Conservation (phyloP, 2,888 invertebrate species). For the Morpho helenor region DNA sequence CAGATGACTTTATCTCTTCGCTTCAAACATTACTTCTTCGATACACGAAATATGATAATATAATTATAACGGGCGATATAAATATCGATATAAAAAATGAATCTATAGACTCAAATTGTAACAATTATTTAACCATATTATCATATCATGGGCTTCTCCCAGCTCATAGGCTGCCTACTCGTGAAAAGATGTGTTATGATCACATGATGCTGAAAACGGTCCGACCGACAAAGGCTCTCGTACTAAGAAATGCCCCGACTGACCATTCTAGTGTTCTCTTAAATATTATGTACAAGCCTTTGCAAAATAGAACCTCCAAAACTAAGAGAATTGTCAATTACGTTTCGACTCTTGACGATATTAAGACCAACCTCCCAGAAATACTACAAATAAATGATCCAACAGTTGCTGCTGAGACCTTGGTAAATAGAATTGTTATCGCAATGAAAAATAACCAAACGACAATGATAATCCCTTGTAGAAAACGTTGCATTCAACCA, state of each 20-base stretch:
- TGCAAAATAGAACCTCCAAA: background rate
- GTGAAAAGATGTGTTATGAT: conserved; percentile 22
- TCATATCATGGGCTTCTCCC: conserved; percentile 23
- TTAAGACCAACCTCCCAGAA: background rate
- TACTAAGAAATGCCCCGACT: conserved; percentile 18
- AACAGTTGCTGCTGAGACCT: background rate
- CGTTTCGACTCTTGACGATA: background rate
- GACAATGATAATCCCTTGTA: background rate
- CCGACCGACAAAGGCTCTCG: conserved; percentile 7
- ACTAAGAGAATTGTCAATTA: background rate
- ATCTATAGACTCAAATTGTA: conserved; percentile 12
- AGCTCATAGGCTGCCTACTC: conserved; percentile 22
- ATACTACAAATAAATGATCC: conserved; percentile 1
- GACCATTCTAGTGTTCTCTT: conserved; percentile 19
- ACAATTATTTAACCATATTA: conserved; percentile 16
- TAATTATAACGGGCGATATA: background rate
- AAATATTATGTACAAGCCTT: conserved; percentile 5
- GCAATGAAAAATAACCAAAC: background rate
- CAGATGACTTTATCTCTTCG: background rate
- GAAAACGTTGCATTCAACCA: background rate
- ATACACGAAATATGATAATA: background rate
- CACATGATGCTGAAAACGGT: conserved; percentile 22
- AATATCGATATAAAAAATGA: conserved; percentile 14
- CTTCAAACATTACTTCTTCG: background rate
- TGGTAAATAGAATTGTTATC: background rate